Evolutionary conservation across 2,113 vertebrate genomes (phyloP).

Genomic region (Azemiops feae): DNA sequence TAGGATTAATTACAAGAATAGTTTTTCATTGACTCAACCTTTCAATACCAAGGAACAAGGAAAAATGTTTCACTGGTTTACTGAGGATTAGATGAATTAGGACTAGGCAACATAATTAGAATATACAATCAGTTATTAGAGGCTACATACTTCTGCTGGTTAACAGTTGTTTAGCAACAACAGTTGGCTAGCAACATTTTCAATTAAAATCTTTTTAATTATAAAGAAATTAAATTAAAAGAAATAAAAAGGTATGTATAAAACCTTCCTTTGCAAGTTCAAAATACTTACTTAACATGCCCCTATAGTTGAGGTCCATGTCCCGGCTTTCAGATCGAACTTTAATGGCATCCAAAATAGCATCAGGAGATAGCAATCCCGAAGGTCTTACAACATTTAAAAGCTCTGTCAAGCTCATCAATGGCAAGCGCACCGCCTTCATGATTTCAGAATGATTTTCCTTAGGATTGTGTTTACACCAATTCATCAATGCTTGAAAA

Average conservation of each 20-base stretch:
- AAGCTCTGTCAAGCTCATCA: conserved; percentile 96
- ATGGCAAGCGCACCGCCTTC: conserved; percentile 89
- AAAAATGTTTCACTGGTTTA: not conserved
- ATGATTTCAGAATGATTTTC: conserved; percentile 86
- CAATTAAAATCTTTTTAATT: not conserved
- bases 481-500: conserved; percentile 91
- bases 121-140: not conserved
- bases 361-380: conserved; percentile 87
- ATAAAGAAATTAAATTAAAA: not conserved
- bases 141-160: not conserved
- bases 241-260: not conserved
- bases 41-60: not conserved
- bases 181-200: not conserved
- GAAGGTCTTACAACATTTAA: conserved; percentile 94
- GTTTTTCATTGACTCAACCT: not conserved
- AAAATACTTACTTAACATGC: conserved; percentile 85
- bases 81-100: not conserved
- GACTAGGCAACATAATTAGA: not conserved
- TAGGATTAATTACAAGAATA: not conserved
- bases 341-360: conserved; percentile 97
- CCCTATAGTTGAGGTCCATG: conserved; percentile 98
- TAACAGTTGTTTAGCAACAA: not conserved
- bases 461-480: conserved; percentile 91
- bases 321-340: conserved; percentile 93
- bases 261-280: not conserved